These are phyloP conservation scores for Brachionus rotundiformis DNA, from an alignment of 1,140 invertebrate species.

Conservation along the genomic window DNA sequence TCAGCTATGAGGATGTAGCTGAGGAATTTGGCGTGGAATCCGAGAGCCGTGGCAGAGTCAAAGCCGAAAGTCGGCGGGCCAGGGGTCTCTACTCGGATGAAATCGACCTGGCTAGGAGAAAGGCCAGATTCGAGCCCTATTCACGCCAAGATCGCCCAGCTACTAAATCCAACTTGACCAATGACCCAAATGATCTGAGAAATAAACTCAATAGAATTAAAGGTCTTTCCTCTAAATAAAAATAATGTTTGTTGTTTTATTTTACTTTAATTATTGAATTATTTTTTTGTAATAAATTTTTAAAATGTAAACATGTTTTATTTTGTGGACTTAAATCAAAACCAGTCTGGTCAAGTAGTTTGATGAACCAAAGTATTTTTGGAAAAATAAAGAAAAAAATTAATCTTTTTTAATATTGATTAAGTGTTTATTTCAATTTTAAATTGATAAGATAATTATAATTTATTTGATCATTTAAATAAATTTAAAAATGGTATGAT, in stretches of 20 bases:
- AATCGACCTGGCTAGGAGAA: background rate
- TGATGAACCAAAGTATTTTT: no score
- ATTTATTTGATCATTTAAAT: no score
- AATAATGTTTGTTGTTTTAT: background rate
- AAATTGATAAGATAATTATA: no score
- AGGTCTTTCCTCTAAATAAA: background rate
- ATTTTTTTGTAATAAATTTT: no score
- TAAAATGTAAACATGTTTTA: no score
- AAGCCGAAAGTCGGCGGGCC: background rate
- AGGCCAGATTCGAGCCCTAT: background rate
- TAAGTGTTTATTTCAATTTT: no score
- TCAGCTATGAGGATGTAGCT: background rate
- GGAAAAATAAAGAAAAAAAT: no score
- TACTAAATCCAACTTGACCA: background rate
- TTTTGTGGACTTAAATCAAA: no score
- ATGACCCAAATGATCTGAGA: conserved; percentile 25
- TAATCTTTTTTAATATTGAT: no score
- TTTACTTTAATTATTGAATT: no score
- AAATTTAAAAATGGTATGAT: no score
- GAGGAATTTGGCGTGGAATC: background rate
- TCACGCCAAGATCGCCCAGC: background rate
- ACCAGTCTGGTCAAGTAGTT: no score
- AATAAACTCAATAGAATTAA: conserved; percentile 10
- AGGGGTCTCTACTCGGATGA: background rate
- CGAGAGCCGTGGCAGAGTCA: background rate